These are phyloP conservation scores for Poecilobothrus nobilitatus DNA, from an alignment of 2,888 invertebrate species.

Conservation along the genomic window DNA sequence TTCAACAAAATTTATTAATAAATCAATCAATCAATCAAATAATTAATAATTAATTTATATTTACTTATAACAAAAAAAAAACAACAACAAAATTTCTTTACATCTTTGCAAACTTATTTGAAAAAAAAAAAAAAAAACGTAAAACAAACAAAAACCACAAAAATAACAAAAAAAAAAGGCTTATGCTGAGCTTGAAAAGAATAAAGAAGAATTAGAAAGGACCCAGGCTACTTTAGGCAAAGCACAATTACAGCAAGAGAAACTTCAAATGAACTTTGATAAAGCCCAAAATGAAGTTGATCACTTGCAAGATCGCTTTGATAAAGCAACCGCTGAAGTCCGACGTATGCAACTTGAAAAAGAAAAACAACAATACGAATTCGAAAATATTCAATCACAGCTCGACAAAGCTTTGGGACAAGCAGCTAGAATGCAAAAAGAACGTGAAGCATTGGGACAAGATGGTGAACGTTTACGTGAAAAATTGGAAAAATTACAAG, in stretches of 20 bases:
- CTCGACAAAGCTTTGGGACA: constrained; percentile 84
- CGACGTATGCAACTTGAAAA: constrained; percentile 71
- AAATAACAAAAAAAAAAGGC: constrained; percentile 43
- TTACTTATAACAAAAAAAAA: too few species aligned
- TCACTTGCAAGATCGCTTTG: constrained; percentile 78
- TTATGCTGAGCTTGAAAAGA: constrained; percentile 74
- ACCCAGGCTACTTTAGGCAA: constrained; percentile 84
- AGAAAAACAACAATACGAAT: constrained; percentile 84
- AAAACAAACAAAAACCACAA: constrained; percentile 8
- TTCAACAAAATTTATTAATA: too few species aligned
- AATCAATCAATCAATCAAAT: too few species aligned
- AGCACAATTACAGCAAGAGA: constrained; percentile 85
- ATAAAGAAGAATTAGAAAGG: constrained; percentile 78
- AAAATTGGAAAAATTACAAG: constrained; percentile 84
- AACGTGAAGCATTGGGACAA: constrained; percentile 73
- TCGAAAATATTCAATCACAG: constrained; percentile 82
- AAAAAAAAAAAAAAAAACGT: background rate
- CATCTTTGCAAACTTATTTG: too few species aligned
- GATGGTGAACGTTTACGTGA: constrained; percentile 80
- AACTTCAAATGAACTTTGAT: constrained; percentile 78
- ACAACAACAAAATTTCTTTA: too few species aligned
- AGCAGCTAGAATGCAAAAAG: constrained; percentile 79
- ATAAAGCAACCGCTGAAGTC: constrained; percentile 72
- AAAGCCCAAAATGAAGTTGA: constrained; percentile 85
- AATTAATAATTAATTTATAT: too few species aligned